phyloP scores from a whole-genome alignment of 2,888 invertebrate genomes.

The Philereme transversata region DNA sequence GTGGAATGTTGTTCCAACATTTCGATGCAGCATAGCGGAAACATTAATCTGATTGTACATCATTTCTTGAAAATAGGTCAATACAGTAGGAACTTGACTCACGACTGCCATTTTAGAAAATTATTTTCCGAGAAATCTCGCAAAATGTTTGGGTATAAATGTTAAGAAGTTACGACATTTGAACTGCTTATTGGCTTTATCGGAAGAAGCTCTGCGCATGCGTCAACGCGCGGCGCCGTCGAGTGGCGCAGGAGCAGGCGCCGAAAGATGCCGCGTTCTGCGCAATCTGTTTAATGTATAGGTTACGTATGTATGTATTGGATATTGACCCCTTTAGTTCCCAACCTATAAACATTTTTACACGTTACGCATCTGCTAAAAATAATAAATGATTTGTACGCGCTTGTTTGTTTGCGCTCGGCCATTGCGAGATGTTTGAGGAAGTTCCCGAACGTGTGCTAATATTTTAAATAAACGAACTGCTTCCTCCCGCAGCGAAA shows the following conservation, averaged over 20 bases:
- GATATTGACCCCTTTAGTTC: slow-evolving; percentile 50
- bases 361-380: slow-evolving; percentile 33
- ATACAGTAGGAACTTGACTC: too few relatives aligned
- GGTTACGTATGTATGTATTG: slow-evolving; percentile 39
- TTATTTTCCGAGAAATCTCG: too few relatives aligned
- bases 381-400: slow-evolving; percentile 31
- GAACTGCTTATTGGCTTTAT: slow-evolving; percentile 7
- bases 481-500: slow-evolving; percentile 3
- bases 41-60: too few relatives aligned
- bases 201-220: slow-evolving; percentile 28
- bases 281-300: slow-evolving; percentile 22
- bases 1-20: too few relatives aligned
- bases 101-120: too few relatives aligned
- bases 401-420: slow-evolving; percentile 18
- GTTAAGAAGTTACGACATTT: background rate
- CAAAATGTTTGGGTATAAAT: too few relatives aligned
- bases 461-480: slow-evolving; percentile 11
- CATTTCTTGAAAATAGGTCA: too few relatives aligned
- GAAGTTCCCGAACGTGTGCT: slow-evolving; percentile 6
- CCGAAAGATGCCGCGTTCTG: slow-evolving; percentile 38
- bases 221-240: slow-evolving; percentile 42
- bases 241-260: slow-evolving; percentile 35
- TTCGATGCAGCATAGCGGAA: too few relatives aligned
- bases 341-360: slow-evolving; percentile 36
- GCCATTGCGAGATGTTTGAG: slow-evolving; percentile 9